phyloP scores from a whole-genome alignment of 2,113 vertebrate species.

The Scomber colias region DNA sequence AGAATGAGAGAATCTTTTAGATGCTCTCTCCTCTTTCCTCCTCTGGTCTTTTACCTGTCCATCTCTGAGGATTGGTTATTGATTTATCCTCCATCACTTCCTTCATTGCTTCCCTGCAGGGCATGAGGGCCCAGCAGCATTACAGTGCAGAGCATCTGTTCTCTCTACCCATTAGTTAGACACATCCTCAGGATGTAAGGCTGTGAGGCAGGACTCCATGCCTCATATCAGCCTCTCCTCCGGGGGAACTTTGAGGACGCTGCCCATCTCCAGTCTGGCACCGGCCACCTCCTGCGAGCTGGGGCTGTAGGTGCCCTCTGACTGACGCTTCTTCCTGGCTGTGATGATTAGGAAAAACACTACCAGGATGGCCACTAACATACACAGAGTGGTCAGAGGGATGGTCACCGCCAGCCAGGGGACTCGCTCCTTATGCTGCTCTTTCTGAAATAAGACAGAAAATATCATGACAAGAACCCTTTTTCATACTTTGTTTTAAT shows the following conservation, averaged over 20 bases:
- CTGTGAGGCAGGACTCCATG: background rate
- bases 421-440: conserved; percentile 78
- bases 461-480: no score
- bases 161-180: conserved; percentile 18
- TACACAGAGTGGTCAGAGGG: conserved; percentile 91
- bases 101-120: background rate
- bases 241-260: conserved; percentile 96
- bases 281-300: conserved; percentile 97
- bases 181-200: conserved; percentile 38
- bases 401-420: conserved; percentile 92
- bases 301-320: conserved; percentile 97
- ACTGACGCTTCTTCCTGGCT: conserved; percentile 94
- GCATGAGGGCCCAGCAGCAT: background rate
- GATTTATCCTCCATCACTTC: background rate
- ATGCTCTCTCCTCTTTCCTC: background rate
- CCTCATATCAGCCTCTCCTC: conserved; percentile 94
- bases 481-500: no score
- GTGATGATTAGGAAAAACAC: conserved; percentile 92
- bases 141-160: conserved; percentile 14
- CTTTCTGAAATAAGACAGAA: conserved; percentile 85
- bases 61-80: conserved; percentile 17
- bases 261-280: conserved; percentile 97
- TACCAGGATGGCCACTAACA: conserved; percentile 89
- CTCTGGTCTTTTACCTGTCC: conserved; percentile 18
- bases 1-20: conserved; percentile 3